Conservation (phyloP, 2,113 vertebrate genomes). For the Gymnocephalus cernua region DNA sequence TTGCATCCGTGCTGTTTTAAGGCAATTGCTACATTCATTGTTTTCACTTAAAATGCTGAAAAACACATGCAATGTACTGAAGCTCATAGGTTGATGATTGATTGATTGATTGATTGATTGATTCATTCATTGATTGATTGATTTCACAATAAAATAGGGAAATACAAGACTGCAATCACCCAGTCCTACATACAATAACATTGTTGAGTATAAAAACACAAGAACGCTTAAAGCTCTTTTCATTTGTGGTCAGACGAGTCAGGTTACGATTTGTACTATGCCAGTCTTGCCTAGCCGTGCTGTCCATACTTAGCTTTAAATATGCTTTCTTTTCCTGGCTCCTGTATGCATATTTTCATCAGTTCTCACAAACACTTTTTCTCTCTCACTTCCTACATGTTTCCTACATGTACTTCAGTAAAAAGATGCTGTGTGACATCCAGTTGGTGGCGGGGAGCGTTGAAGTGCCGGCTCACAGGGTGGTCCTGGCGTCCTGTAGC, state of each 20-base stretch:
- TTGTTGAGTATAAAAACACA: no score
- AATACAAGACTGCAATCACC: no score
- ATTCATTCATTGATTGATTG: no score
- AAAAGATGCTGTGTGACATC: constrained; percentile 95
- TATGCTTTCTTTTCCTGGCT: background rate
- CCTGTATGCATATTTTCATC: background rate
- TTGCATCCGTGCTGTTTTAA: no score
- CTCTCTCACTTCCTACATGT: background rate
- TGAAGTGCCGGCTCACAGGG: constrained; percentile 93
- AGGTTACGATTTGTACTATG: no score
- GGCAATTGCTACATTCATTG: background rate
- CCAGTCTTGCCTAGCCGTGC: background rate
- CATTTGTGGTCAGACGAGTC: no score
- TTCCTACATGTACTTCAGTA: constrained; percentile 80
- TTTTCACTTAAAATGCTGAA: background rate
- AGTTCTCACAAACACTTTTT: background rate
- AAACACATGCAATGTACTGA: no score
- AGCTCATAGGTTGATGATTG: background rate
- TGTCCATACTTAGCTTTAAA: background rate
- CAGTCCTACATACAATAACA: no score
- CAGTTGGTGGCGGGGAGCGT: constrained; percentile 92
- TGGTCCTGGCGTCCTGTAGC: constrained; percentile 95
- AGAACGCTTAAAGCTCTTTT: no score
- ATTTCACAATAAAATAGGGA: no score
- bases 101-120: no score